Evolutionary conservation across 2,888 invertebrate genomes (phyloP), one percentile per base, ranked within the genome.

Genomic region (Gandaritis pyraliata): DNA sequence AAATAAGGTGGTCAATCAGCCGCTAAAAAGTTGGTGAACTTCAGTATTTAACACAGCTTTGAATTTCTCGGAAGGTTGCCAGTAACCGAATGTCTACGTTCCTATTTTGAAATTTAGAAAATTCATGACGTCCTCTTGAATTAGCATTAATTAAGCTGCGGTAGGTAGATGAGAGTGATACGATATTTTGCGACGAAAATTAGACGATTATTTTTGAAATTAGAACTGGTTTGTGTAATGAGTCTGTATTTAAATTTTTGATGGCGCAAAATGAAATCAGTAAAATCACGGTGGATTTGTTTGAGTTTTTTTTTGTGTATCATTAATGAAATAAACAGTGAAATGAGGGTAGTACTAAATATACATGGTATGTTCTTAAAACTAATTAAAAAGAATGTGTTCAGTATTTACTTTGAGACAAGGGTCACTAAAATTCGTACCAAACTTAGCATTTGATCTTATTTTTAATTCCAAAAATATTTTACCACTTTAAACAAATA

Each of bases 111-210:
- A 50, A 50, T 51, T 46, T 15, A 13, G 52, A 39, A 58, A 52
- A 52, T 39, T 39, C 50, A 55, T 29, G 39, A 47, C 29, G 16
- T 5, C 36, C 15, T 49, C 36, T 48, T 15, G 50, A 55, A 60
- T 60, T 60, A 50, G 50, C 60, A 60, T 59, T 39, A 47, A 55
- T 55, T 47, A 55, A 23, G 29, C 30, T 41, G 55, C 11, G 39
- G 39, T 18, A n/a, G 18, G 41, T 45, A 5, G 29, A 13, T 47
- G 46, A 47, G 53, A 54, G 52, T 54, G 59, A 45, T 43, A 53
- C 23, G 53, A 48, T 29, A 53, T 54, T 59, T 54, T 43, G 18
- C n/a, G 46, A 55, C 38, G 54, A 38, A 53, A 50, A 50, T 49
- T 30, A 52, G 10, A 51, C 13, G 29, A 6, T 2, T 30, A 39